Conservation (phyloP, 2,113 vertebrate species). For the Dendrocopos noguchii region DNA sequence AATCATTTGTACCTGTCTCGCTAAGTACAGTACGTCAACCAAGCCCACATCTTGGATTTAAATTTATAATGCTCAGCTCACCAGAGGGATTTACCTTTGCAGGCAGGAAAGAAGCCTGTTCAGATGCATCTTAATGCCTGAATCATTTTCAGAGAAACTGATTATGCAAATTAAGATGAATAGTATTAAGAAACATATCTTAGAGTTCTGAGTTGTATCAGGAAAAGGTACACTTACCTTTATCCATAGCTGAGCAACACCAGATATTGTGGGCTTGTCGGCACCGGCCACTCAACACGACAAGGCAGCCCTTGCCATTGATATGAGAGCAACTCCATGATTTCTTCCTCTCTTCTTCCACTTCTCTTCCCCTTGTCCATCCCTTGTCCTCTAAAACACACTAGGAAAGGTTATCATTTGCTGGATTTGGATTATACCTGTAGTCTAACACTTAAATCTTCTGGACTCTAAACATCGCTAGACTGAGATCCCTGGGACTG, state of each 20-base stretch:
- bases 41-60: constrained; percentile 58
- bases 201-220: background rate
- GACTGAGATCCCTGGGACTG: too few relatives aligned
- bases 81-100: constrained; percentile 64
- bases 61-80: constrained; percentile 60
- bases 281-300: background rate
- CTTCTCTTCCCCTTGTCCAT: background rate
- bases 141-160: constrained; percentile 65
- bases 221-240: background rate
- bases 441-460: constrained; percentile 24
- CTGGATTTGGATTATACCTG: background rate
- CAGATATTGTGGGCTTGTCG: background rate
- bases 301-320: background rate
- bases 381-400: background rate
- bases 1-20: constrained; percentile 56
- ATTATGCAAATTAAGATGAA: constrained; percentile 60
- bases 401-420: background rate
- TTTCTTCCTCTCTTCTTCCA: background rate
- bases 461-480: background rate
- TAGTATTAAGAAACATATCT: constrained; percentile 25
- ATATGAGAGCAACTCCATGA: background rate
- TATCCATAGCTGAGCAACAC: background rate
- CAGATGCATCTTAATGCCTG: constrained; percentile 58
- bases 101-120: constrained; percentile 35
- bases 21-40: constrained; percentile 22